Percentiles rank a stretch among this genome's conserved stretches.
phyloP scores from a whole-genome alignment of 64 coral and sea anemone species.

The Pocillopora verrucosa region DNA sequence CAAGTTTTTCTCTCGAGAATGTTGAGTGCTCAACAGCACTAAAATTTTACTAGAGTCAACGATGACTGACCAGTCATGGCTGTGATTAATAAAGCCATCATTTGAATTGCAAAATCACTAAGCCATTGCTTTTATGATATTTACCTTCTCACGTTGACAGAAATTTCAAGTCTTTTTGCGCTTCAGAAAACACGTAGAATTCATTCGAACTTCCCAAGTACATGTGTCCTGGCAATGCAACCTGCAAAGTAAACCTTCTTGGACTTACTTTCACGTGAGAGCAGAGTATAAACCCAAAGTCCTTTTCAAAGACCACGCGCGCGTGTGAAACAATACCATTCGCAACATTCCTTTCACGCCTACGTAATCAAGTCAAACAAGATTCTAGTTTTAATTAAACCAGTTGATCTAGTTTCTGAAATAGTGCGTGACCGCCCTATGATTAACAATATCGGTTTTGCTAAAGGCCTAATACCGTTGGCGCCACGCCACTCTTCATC shows the following conservation, averaged over 20 bases:
- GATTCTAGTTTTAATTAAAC: slow-evolving; percentile 26
- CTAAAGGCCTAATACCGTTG: not conserved
- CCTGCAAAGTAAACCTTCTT: not conserved
- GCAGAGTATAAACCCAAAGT: not conserved
- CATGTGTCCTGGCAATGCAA: not conserved
- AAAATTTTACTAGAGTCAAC: not conserved
- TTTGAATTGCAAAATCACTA: slow-evolving; percentile 39
- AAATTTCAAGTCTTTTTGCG: not conserved
- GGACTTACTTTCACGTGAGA: not conserved
- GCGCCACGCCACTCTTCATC: not conserved
- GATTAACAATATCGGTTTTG: not conserved
- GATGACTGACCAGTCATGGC: not conserved
- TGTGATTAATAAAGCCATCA: not conserved
- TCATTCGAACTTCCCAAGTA: not conserved
- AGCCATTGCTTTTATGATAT: not conserved
- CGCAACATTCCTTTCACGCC: slow-evolving; percentile 31
- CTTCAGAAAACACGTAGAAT: not conserved
- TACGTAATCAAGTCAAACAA: slow-evolving; percentile 15
- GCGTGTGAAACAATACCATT: not conserved
- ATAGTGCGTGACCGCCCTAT: not conserved
- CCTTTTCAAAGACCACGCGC: slow-evolving; percentile 4
- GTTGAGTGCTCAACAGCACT: not conserved
- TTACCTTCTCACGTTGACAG: not conserved
- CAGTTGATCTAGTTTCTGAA: slow-evolving; percentile 6
- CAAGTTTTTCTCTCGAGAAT: not conserved